Evolutionary conservation across 2,888 invertebrate species (phyloP).

Genomic region (Rotaria macrura): DNA sequence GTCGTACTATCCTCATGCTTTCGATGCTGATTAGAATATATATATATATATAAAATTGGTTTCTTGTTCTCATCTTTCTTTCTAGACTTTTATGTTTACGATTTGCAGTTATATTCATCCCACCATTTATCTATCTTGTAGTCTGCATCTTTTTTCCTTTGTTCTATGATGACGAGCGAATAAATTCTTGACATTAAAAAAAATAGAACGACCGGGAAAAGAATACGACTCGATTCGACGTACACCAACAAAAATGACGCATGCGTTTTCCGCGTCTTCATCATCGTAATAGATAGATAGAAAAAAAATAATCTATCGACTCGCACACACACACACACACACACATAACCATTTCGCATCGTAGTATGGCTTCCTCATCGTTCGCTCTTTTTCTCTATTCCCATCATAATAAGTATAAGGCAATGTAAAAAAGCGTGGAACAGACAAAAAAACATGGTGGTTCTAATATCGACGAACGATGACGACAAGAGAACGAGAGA

Average conservation of each 20-base stretch:
- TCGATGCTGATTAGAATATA: not conserved
- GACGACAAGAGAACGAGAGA: not conserved
- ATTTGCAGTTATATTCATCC: not conserved
- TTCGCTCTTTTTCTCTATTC: not conserved
- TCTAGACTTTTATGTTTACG: not conserved
- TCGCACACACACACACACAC: not conserved
- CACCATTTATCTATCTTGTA: not conserved
- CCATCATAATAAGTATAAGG: not conserved
- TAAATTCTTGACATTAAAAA: not conserved
- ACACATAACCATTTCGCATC: not conserved
- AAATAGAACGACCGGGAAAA: not conserved
- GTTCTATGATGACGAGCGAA: not conserved
- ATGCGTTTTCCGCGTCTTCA: not conserved
- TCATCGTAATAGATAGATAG: not conserved
- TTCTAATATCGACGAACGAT: not conserved
- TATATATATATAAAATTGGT: not conserved
- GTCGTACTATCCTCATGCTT: not conserved
- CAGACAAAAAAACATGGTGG: not conserved
- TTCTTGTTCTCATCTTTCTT: not conserved
- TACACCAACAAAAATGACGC: not conserved
- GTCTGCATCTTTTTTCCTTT: not conserved
- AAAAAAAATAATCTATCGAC: not conserved
- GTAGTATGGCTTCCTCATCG: not conserved
- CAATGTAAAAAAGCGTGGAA: not conserved
- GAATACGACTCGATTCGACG: not conserved